phyloP scores from a whole-genome alignment of 1,140 invertebrate genomes.

The Bombus superbus region DNA sequence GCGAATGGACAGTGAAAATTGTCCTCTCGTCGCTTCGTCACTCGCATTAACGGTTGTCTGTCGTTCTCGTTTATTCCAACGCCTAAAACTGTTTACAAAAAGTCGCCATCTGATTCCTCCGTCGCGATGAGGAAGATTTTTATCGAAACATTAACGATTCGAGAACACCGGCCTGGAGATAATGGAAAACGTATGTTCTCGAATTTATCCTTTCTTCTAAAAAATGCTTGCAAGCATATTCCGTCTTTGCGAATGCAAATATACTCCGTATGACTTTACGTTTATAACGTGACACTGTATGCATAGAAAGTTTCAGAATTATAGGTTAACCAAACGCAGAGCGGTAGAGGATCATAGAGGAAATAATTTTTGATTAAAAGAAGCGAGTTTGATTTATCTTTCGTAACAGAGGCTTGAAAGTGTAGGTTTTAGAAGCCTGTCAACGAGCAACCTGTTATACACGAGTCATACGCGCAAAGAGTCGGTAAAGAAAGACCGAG shows the following conservation, averaged over 20 bases:
- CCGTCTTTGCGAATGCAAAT: background rate
- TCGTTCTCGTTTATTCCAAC: background rate
- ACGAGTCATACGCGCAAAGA: background rate
- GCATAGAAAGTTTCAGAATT: background rate
- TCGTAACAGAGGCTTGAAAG: background rate
- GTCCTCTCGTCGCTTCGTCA: background rate
- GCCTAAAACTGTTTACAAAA: background rate
- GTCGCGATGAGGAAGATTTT: background rate
- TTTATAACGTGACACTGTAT: background rate
- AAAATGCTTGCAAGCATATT: background rate
- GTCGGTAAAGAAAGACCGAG: background rate
- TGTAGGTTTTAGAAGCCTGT: background rate
- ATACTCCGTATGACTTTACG: background rate
- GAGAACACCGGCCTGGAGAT: background rate
- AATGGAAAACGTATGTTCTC: background rate
- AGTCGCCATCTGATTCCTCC: background rate
- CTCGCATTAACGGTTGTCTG: background rate
- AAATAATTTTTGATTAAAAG: background rate
- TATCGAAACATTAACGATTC: background rate
- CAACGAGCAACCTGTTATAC: background rate
- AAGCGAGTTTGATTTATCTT: background rate
- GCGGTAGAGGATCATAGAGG: background rate
- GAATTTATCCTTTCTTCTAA: background rate
- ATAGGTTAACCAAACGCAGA: background rate
- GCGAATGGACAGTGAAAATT: background rate